These are phyloP conservation scores for Mesorhabditis belari DNA, from an alignment of 2,888 invertebrate genomes.

Conservation along the genomic window DNA sequence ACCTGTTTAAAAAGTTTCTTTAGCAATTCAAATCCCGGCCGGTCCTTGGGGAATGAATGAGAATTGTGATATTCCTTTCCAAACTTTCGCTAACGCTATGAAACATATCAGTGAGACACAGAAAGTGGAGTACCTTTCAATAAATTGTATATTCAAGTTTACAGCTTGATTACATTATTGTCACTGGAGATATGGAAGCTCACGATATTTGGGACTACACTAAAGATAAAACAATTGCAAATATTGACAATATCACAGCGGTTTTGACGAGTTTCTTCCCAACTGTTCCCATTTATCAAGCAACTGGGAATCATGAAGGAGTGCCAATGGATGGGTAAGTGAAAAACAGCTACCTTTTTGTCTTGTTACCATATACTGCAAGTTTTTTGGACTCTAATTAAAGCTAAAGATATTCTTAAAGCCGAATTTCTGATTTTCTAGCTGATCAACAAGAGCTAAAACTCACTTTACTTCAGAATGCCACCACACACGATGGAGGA, in stretches of 20 bases:
- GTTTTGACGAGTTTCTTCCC: slow-evolving; percentile 64
- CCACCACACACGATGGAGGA: slow-evolving; percentile 54
- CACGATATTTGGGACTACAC: slow-evolving; percentile 87
- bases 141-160: slow-evolving; percentile 2
- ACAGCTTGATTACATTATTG: slow-evolving; percentile 66
- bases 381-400: no score
- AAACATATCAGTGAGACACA: slow-evolving; percentile 49
- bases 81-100: slow-evolving; percentile 53
- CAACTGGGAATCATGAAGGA: slow-evolving; percentile 90
- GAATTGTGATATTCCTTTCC: slow-evolving; percentile 53
- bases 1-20: neutral
- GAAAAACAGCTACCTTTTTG: neutral
- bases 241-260: slow-evolving; percentile 33
- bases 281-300: slow-evolving; percentile 77
- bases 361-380: neutral
- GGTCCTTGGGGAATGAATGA: slow-evolving; percentile 54
- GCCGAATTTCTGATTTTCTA: no score
- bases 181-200: slow-evolving; percentile 92
- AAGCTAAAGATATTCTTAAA: no score
- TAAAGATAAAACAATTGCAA: slow-evolving; percentile 30
- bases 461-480: no score
- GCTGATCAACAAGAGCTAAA: no score
- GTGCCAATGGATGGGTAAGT: slow-evolving; percentile 82
- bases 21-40: slow-evolving; percentile 23
- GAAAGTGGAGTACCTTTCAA: slow-evolving; percentile 13